Base-by-base conservation (phyloP, 2,797 vertebrate genomes). In the Acipenser oxyrinchus region DNA sequence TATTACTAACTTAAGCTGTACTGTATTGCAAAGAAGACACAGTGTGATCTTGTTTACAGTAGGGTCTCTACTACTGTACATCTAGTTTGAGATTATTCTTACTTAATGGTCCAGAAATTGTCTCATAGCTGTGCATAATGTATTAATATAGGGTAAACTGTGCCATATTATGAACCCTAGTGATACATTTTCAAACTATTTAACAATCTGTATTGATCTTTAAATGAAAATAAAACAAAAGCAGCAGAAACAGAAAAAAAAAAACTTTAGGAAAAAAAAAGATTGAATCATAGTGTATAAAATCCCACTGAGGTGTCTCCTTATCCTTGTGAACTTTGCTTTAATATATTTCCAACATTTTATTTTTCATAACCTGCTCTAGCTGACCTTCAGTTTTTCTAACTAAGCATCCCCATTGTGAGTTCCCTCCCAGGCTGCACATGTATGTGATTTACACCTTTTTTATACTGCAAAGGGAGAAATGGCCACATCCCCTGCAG, bases 361-460 rank as follows among this genome's bases (percentile, higher is more conserved):
- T 6, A 51, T 67, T 23, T 52, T 67, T 63, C 11, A 48, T 51
- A 63, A 15, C 48, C 13, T n/a, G 12, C 52, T 63, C 64, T 72
- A 64, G 0, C n/a, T 13, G 71, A 49, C 58, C 78, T 78, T 67
- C 55, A 66, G 62, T 73, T 77, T 76, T 69, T 64, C 8, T 49
- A 10, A 66, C 67, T 66, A 13, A 58, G 65, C 15, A 73, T 73
- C 76, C 76, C 60, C 65, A 68, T 70, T 12, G 66, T 51, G 0
- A 49, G 0, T 68, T 48, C n/a, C 58, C 58, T 75, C 12, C 48
- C 13, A 60, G 57, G 51, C 59, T 75, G 60, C 51, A 66, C 67
- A 74, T 70, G 73, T 78, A 75, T 79, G 66, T 77, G 70, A 78
- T 82, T 78, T 81, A 73, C 66, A 73, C 62, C 65, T 48, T 48